These are phyloP conservation scores for Xiphophorus hellerii DNA, from an alignment of 2,113 vertebrate genomes.

Conservation along the genomic window DNA sequence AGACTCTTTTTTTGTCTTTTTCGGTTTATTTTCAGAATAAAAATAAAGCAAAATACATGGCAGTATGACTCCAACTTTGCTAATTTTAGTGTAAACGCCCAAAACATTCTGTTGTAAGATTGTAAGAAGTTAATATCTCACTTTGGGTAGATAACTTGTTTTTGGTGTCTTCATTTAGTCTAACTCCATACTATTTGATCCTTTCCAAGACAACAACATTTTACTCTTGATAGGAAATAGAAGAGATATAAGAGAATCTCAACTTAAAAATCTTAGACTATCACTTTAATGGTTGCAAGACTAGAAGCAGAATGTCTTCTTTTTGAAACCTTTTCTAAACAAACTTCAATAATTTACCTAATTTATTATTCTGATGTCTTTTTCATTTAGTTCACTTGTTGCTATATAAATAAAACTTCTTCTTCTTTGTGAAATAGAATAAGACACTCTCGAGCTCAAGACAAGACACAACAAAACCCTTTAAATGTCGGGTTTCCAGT, in stretches of 20 bases:
- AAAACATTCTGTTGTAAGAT: neutral
- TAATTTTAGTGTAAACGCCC: neutral
- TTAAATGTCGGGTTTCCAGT: neutral
- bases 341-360: neutral
- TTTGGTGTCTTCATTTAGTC: too few species aligned
- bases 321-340: neutral
- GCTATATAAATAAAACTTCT: too few species aligned
- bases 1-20: neutral
- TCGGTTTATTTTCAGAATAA: neutral
- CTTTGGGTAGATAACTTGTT: too few species aligned
- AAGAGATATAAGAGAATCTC: neutral
- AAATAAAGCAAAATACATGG: neutral
- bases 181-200: too few species aligned
- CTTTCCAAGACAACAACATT: neutral
- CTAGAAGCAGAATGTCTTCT: neutral
- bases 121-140: neutral
- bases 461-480: too few species aligned
- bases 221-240: neutral
- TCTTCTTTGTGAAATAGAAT: too few species aligned
- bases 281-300: neutral
- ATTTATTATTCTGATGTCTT: neutral
- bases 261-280: neutral
- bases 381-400: neutral
- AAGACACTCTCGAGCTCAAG: too few species aligned
- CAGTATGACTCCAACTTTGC: neutral